Percentiles rank a stretch among this genome's conserved stretches.
Evolutionary conservation across 2,113 vertebrate genomes (phyloP).

Genomic region (Taurulus bubalis): DNA sequence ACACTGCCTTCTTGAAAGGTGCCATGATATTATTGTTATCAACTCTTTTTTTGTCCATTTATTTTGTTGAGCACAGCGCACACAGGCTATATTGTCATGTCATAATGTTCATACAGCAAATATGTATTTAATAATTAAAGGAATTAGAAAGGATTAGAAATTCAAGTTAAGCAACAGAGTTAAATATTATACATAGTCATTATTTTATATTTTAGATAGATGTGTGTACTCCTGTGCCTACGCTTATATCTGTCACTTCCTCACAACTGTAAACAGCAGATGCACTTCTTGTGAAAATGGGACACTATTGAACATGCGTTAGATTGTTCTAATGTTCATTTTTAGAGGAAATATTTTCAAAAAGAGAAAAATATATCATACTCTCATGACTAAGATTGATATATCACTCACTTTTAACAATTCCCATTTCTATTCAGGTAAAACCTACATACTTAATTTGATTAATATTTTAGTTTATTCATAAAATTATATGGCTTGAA

Average conservation of each 20-base stretch:
- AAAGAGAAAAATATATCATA: neutral
- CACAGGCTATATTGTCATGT: neutral
- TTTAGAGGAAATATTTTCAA: neutral
- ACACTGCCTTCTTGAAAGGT: no score
- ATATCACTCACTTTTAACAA: neutral
- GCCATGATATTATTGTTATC: neutral
- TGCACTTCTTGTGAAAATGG: no score
- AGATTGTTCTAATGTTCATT: neutral
- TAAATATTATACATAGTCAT: neutral
- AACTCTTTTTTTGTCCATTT: neutral
- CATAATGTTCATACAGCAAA: neutral
- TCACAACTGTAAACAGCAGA: no score
- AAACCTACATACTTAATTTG: neutral
- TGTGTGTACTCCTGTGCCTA: no score
- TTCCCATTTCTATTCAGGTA: neutral
- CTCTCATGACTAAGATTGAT: neutral
- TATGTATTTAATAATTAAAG: neutral
- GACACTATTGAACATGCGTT: no score
- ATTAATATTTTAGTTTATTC: neutral
- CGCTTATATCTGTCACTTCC: no score
- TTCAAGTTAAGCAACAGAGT: neutral
- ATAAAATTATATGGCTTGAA: neutral
- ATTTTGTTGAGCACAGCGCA: no score
- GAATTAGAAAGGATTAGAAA: neutral
- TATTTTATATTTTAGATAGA: no score